Evolutionary conservation across 2,797 vertebrate species (phyloP).

Genomic region (Enteromius treurensis): DNA sequence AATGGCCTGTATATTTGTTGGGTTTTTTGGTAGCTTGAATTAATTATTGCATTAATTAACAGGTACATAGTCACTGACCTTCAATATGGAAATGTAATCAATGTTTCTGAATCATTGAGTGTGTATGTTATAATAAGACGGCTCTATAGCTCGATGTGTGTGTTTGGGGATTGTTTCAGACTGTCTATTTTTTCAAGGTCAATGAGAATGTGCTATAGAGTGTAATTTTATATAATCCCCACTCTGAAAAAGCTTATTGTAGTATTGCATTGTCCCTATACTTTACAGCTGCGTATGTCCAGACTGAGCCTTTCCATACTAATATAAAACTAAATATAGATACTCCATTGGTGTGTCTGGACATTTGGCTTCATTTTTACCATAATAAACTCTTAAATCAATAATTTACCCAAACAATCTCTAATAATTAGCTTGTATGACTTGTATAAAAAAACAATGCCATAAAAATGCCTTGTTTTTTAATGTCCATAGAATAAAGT

Average conservation of each 20-base stretch:
- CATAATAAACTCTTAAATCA: neutral
- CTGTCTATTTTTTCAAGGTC: slow-evolving; percentile 6
- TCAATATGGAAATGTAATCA: slow-evolving; percentile 14
- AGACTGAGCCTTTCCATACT: too few relatives aligned
- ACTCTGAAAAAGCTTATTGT: slow-evolving; percentile 1
- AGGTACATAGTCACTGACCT: slow-evolving; percentile 1
- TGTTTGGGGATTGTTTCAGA: neutral
- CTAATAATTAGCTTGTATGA: too few relatives aligned
- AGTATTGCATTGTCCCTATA: neutral
- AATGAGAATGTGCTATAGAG: neutral
- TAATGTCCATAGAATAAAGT: too few relatives aligned
- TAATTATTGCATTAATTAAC: slow-evolving; percentile 9
- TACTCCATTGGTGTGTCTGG: neutral
- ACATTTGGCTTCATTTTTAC: neutral
- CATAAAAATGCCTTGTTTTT: neutral
- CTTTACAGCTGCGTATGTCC: too few relatives aligned
- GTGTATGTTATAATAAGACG: slow-evolving; percentile 8
- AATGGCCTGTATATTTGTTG: neutral
- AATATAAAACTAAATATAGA: too few relatives aligned
- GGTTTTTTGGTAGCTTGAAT: neutral
- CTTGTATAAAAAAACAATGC: too few relatives aligned
- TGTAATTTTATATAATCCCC: slow-evolving; percentile 1
- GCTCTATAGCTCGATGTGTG: neutral
- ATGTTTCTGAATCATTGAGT: neutral
- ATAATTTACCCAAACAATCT: neutral